Conservation (phyloP, 2,797 vertebrate genomes). For the Nyctibius grandis region DNA sequence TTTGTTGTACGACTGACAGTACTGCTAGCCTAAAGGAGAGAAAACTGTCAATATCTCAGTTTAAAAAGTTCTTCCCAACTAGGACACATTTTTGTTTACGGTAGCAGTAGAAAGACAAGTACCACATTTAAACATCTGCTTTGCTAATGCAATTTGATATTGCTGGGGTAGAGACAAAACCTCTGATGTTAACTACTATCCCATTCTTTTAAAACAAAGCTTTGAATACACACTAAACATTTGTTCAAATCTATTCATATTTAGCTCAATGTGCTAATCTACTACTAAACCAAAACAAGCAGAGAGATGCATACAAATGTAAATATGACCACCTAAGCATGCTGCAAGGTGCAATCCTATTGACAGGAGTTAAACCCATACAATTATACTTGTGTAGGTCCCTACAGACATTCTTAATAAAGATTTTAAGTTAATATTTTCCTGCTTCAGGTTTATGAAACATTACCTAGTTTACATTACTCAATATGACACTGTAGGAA, state of each 20-base stretch:
- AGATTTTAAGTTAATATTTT: not conserved
- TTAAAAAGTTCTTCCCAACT: not conserved
- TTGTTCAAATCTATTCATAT: not conserved
- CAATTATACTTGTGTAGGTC: not conserved
- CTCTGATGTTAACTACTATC: not conserved
- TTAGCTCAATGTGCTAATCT: not conserved
- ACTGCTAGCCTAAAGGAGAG: not conserved
- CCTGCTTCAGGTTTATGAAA: not conserved
- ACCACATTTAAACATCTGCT: not conserved
- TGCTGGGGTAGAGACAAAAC: not conserved
- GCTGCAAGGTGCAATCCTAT: not conserved
- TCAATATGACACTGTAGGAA: not conserved
- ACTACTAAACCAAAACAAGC: not conserved
- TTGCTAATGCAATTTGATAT: not conserved
- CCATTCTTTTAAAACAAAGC: not conserved
- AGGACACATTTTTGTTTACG: not conserved
- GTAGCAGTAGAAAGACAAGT: not conserved
- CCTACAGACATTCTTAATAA: not conserved
- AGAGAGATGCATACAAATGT: not conserved
- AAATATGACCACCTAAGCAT: not conserved
- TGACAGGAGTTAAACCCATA: not conserved
- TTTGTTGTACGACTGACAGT: not conserved
- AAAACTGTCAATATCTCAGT: not conserved
- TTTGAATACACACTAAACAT: not conserved
- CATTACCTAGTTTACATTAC: not conserved